Conservation (phyloP, 1,140 invertebrate genomes). For the Nasonia vitripennis region DNA sequence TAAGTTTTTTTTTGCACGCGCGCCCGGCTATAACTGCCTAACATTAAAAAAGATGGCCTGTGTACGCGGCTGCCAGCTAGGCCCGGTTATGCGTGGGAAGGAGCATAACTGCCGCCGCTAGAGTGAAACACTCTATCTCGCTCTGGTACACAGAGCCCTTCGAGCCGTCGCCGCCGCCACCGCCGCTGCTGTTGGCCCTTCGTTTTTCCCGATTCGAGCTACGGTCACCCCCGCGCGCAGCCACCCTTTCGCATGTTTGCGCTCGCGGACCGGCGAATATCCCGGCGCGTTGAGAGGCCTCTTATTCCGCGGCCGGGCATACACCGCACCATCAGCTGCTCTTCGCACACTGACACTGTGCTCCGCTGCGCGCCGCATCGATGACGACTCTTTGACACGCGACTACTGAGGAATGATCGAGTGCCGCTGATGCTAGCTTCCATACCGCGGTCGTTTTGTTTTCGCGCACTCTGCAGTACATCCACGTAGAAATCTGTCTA, state of each 20-base stretch:
- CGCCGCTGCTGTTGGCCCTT: constrained; percentile 10
- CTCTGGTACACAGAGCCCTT: constrained; percentile 8
- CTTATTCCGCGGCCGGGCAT: not conserved
- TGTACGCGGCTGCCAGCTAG: constrained; percentile 61
- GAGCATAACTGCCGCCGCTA: constrained; percentile 18
- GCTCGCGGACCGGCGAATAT: not conserved
- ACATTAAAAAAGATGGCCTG: constrained; percentile 76
- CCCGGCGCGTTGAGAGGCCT: constrained; percentile 5
- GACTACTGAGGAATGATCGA: constrained; percentile 26
- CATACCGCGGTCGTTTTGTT: not conserved
- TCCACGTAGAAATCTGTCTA: not conserved
- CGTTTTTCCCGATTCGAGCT: constrained; percentile 34
- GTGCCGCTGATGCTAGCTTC: constrained; percentile 39
- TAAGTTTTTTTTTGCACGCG: constrained; percentile 71
- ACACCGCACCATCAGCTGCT: not conserved
- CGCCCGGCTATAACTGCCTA: constrained; percentile 74
- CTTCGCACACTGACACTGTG: not conserved
- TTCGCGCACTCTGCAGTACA: not conserved
- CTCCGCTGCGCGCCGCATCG: not conserved
- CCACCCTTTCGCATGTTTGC: not conserved
- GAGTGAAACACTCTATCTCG: constrained; percentile 33
- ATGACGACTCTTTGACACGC: constrained; percentile 25
- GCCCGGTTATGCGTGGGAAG: not conserved
- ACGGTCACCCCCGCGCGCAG: not conserved
- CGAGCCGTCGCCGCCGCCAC: not conserved